Conservation (phyloP, 2,113 vertebrate species). For the Ophiodon elongatus region DNA sequence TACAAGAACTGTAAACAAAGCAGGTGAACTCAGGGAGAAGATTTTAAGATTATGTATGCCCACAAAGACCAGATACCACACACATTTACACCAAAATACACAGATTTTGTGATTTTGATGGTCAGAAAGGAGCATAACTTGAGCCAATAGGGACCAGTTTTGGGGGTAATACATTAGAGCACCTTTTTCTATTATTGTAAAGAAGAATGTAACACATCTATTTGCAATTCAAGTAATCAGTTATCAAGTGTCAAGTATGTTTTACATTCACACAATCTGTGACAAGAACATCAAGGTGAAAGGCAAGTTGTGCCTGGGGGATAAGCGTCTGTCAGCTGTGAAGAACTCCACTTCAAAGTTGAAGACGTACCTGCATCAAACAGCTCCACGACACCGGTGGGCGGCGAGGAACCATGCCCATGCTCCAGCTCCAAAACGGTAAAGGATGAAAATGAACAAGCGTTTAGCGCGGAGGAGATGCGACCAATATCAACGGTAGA, state of each 20-base stretch:
- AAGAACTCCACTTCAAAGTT: too few relatives aligned
- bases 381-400: neutral
- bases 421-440: neutral
- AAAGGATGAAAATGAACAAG: neutral
- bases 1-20: neutral
- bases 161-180: neutral
- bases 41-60: neutral
- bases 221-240: neutral
- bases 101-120: neutral
- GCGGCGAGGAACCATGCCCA: neutral
- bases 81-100: neutral
- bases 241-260: too few relatives aligned
- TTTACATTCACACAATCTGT: too few relatives aligned
- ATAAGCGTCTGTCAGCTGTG: neutral
- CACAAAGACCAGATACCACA: neutral
- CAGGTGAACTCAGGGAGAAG: neutral
- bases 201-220: neutral
- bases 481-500: too few relatives aligned
- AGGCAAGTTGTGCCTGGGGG: neutral
- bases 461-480: neutral
- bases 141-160: neutral
- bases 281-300: neutral
- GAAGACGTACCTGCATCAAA: neutral
- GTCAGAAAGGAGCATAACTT: neutral
- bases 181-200: neutral